Conservation (phyloP, 2,888 invertebrate genomes). For the Harpalus rufipes region DNA sequence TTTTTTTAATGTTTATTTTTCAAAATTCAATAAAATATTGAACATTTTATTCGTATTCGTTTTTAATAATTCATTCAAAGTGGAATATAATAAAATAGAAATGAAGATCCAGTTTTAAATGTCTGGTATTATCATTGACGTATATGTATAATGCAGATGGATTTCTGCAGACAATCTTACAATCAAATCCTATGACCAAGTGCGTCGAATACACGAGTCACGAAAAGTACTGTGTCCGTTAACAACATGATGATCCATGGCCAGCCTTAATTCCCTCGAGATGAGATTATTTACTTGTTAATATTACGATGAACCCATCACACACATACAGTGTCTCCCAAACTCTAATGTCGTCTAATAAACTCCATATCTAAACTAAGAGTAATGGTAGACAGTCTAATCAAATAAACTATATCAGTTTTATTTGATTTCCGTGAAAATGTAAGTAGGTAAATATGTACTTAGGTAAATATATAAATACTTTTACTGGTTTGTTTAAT, state of each 20-base stretch:
- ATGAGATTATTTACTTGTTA: slow-evolving; percentile 56
- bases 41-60: no score
- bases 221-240: slow-evolving; percentile 38
- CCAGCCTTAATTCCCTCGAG: slow-evolving; percentile 44
- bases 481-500: no score
- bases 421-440: no score
- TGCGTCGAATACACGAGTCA: slow-evolving; percentile 45
- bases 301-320: slow-evolving; percentile 56
- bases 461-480: no score
- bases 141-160: slow-evolving; percentile 6
- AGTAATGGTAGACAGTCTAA: background rate
- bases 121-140: background rate
- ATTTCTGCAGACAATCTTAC: background rate
- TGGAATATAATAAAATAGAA: no score
- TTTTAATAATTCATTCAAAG: no score
- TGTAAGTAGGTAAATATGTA: no score
- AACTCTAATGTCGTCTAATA: background rate
- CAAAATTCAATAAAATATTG: no score
- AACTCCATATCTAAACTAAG: background rate
- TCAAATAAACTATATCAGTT: background rate
- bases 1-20: no score
- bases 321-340: slow-evolving; percentile 4
- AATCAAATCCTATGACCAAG: slow-evolving; percentile 2
- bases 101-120: background rate
- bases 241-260: slow-evolving; percentile 54